Conservation (phyloP, 1,140 invertebrate species). For the Prorops nasuta region DNA sequence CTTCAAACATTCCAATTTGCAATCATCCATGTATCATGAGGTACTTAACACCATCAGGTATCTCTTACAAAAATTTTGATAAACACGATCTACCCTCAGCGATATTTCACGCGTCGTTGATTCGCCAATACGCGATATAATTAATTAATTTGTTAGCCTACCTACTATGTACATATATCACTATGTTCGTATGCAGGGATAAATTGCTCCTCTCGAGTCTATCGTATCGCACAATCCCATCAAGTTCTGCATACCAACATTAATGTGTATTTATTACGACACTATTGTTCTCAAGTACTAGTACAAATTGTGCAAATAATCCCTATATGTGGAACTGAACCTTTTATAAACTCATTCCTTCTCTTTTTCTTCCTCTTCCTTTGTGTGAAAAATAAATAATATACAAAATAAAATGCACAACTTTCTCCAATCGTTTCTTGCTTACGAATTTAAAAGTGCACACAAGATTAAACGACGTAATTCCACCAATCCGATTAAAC, state of each 20-base stretch:
- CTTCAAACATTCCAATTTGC: too few relatives aligned
- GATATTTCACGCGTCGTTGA: constrained; percentile 42
- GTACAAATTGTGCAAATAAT: constrained; percentile 23
- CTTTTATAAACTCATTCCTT: constrained; percentile 19
- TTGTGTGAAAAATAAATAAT: too few relatives aligned
- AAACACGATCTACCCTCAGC: constrained; percentile 19
- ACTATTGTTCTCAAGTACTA: neutral
- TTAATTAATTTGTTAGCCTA: constrained; percentile 57
- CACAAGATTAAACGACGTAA: too few relatives aligned
- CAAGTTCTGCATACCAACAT: constrained; percentile 39
- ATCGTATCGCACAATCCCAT: constrained; percentile 24
- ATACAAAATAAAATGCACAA: too few relatives aligned
- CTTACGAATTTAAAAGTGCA: too few relatives aligned
- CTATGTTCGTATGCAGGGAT: constrained; percentile 51
- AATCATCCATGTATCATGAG: too few relatives aligned
- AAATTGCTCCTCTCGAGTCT: constrained; percentile 24
- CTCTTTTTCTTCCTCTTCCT: constrained; percentile 7
- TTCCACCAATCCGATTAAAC: neutral
- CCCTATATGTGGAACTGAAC: constrained; percentile 31
- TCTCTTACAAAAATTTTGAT: neutral
- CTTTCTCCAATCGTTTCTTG: too few relatives aligned
- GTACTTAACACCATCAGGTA: too few relatives aligned
- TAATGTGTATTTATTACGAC: constrained; percentile 21
- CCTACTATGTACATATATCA: constrained; percentile 54
- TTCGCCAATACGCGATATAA: constrained; percentile 54